A percentile compares a stretch with the other conserved stretches of the same genome.
These are phyloP conservation scores for Holacanthus passer DNA, from an alignment of 2,113 vertebrate species.

Conservation along the genomic window DNA sequence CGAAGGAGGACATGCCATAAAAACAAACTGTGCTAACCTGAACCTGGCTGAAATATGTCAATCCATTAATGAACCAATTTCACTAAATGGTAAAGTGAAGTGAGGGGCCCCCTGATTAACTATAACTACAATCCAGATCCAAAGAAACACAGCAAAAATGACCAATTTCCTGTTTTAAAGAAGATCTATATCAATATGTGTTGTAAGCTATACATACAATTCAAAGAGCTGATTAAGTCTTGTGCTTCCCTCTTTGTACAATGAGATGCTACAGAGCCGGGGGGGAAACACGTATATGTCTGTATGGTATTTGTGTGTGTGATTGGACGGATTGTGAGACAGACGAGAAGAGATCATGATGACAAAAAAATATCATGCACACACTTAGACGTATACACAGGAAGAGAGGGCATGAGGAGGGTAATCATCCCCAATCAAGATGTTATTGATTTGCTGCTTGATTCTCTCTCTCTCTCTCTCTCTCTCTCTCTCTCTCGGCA, in stretches of 20 bases:
- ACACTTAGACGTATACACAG: conserved; percentile 56
- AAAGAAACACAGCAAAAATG: background rate
- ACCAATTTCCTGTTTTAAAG: background rate
- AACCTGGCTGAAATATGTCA: background rate
- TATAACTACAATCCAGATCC: too few species aligned
- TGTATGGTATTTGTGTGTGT: conserved; percentile 16
- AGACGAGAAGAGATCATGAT: conserved; percentile 50
- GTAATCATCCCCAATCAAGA: conserved; percentile 82
- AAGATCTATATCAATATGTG: background rate
- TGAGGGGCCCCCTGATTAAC: background rate
- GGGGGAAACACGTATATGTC: background rate
- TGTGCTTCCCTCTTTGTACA: background rate
- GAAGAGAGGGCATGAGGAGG: conserved; percentile 63
- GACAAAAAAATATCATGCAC: conserved; percentile 55
- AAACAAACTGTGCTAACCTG: background rate
- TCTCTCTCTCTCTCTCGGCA: conserved; percentile 55
- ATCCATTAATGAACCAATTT: background rate
- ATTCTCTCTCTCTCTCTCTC: conserved; percentile 44
- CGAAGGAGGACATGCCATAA: too few species aligned
- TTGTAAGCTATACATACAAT: background rate
- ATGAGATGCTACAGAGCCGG: background rate
- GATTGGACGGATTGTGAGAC: conserved; percentile 44
- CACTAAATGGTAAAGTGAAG: background rate
- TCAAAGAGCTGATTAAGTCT: background rate
- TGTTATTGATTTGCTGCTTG: conserved; percentile 78